These are phyloP conservation scores for Misgurnus anguillicaudatus DNA, from an alignment of 2,113 vertebrate genomes.

Conservation along the genomic window DNA sequence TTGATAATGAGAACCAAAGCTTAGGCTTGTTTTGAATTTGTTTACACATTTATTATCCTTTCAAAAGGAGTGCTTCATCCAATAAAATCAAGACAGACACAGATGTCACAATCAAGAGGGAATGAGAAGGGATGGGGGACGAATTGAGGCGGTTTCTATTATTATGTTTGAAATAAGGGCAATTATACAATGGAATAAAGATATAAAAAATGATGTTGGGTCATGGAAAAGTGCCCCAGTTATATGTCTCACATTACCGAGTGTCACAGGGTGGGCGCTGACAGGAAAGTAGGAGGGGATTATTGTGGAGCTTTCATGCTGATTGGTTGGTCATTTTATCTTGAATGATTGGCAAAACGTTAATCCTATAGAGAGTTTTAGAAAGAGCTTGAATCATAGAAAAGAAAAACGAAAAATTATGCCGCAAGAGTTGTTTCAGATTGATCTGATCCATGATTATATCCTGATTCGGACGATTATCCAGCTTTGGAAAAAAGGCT, in stretches of 20 bases:
- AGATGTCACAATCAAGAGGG: constrained; percentile 64
- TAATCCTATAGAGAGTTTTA: constrained; percentile 14
- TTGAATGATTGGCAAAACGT: constrained; percentile 22
- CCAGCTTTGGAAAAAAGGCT: constrained; percentile 33
- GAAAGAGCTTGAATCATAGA: not conserved
- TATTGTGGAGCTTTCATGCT: constrained; percentile 32
- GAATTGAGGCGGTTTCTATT: constrained; percentile 53
- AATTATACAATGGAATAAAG: constrained; percentile 57
- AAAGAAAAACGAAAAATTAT: no score
- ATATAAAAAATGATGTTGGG: constrained; percentile 55
- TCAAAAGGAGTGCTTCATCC: constrained; percentile 58
- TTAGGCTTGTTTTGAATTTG: constrained; percentile 63
- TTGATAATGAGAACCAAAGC: constrained; percentile 70
- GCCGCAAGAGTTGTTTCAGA: not conserved
- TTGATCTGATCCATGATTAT: constrained; percentile 20
- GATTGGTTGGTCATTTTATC: constrained; percentile 32
- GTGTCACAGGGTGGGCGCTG: constrained; percentile 31
- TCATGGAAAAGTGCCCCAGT: constrained; percentile 60
- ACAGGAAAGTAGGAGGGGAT: constrained; percentile 37
- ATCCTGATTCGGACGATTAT: not conserved
- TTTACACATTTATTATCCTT: constrained; percentile 73
- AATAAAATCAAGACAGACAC: constrained; percentile 64
- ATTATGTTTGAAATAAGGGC: constrained; percentile 64
- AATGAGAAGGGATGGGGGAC: constrained; percentile 45
- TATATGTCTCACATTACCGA: constrained; percentile 38